Percentiles rank a stretch among this genome's conserved stretches.
phyloP scores from a whole-genome alignment of 2,797 vertebrate species.

The Morelia viridis region DNA sequence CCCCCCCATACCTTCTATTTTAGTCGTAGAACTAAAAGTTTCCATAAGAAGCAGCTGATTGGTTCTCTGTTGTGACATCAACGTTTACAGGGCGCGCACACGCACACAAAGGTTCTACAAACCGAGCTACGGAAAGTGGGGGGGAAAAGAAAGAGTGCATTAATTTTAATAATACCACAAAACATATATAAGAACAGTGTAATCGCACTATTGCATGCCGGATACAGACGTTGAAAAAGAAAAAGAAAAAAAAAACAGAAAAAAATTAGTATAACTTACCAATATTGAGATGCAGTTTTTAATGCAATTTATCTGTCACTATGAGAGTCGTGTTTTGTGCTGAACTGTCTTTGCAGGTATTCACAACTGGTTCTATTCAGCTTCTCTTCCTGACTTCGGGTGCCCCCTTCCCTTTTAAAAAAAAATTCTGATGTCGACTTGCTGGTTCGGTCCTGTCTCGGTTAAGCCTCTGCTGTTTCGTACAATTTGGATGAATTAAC shows the following conservation, averaged over 20 bases:
- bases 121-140: slow-evolving; percentile 25
- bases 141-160: slow-evolving; percentile 34
- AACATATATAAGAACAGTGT: slow-evolving; percentile 54
- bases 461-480: slow-evolving; percentile 37
- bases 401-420: neutral
- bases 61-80: slow-evolving; percentile 65
- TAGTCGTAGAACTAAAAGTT: slow-evolving; percentile 72
- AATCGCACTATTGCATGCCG: slow-evolving; percentile 80
- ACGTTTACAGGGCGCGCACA: slow-evolving; percentile 66
- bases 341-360: slow-evolving; percentile 73
- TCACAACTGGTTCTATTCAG: slow-evolving; percentile 67
- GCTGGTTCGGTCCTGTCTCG: slow-evolving; percentile 46
- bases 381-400: slow-evolving; percentile 62
- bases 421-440: slow-evolving; percentile 61
- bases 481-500: slow-evolving; percentile 44
- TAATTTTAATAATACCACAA: slow-evolving; percentile 51
- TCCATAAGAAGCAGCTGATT: slow-evolving; percentile 61
- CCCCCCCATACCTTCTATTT: slow-evolving; percentile 27
- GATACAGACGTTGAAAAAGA: slow-evolving; percentile 66
- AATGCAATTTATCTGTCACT: slow-evolving; percentile 69
- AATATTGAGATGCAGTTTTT: slow-evolving; percentile 71
- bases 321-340: slow-evolving; percentile 77
- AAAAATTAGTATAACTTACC: slow-evolving; percentile 71
- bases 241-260: slow-evolving; percentile 57
- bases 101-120: slow-evolving; percentile 43